Conservation (phyloP, 2,888 invertebrate genomes). For the Lasioglossum oenotherae region DNA sequence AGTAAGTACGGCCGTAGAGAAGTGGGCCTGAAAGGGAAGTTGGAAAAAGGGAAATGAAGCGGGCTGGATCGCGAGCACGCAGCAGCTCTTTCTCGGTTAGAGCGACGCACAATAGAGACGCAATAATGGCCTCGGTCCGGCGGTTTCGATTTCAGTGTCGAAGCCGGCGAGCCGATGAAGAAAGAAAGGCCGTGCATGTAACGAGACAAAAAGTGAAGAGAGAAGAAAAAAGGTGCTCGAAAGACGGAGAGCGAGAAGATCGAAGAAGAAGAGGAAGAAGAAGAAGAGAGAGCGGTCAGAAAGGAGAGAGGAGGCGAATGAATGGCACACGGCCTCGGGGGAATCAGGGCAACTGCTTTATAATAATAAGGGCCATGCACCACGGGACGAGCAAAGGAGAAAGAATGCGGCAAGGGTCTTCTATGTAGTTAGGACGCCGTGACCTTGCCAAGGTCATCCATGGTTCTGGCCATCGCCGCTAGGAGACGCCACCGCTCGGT, state of each 20-base stretch:
- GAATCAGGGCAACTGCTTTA: constrained; percentile 77
- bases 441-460: constrained; percentile 83
- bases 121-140: constrained; percentile 67
- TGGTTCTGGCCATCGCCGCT: constrained; percentile 80
- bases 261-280: constrained; percentile 17
- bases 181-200: constrained; percentile 50
- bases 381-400: constrained; percentile 49
- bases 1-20: constrained; percentile 32
- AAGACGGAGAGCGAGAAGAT: neutral
- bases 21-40: constrained; percentile 19
- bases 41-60: constrained; percentile 50
- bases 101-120: constrained; percentile 60
- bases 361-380: constrained; percentile 77
- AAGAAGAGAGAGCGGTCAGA: constrained; percentile 34
- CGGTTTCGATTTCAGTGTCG: constrained; percentile 72
- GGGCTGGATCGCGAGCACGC: constrained; percentile 45
- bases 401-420: constrained; percentile 68
- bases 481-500: constrained; percentile 77
- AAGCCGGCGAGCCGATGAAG: constrained; percentile 55
- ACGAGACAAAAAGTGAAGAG: constrained; percentile 67
- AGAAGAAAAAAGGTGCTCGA: constrained; percentile 45
- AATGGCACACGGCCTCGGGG: constrained; percentile 74
- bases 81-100: constrained; percentile 21
- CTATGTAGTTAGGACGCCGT: constrained; percentile 77
- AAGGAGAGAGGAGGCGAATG: constrained; percentile 72